These are phyloP conservation scores for Cynopterus sphinx DNA, from an alignment of 2,797 vertebrate species.

Conservation along the genomic window DNA sequence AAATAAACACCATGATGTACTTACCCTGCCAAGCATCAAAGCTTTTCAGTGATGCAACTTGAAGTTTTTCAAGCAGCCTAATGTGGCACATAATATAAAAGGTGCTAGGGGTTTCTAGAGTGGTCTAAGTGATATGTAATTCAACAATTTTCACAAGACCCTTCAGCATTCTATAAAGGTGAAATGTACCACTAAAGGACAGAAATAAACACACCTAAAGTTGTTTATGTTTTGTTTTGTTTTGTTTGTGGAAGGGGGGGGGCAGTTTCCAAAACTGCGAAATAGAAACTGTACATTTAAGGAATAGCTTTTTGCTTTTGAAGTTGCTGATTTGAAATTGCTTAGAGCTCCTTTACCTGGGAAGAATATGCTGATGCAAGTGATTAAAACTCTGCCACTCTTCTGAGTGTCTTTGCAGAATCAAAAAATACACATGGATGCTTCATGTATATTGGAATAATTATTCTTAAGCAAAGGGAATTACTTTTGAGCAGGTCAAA, in stretches of 20 bases:
- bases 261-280: neutral
- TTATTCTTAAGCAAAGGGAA: neutral
- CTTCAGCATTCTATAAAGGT: neutral
- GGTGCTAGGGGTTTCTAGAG: neutral
- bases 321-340: slow-evolving; percentile 3
- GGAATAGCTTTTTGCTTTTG: neutral
- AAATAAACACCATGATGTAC: neutral
- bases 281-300: neutral
- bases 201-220: neutral
- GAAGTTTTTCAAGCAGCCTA: neutral
- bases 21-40: neutral
- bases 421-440: neutral
- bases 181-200: neutral
- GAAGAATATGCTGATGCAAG: neutral
- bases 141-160: neutral
- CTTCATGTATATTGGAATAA: neutral
- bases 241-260: neutral
- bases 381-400: neutral
- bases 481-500: neutral
- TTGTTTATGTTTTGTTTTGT: neutral
- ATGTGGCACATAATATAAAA: neutral
- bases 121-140: neutral
- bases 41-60: neutral
- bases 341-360: neutral
- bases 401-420: slow-evolving; percentile 2